Conservation (phyloP, 2,113 vertebrate species). For the Ailuropoda melanoleuca region DNA sequence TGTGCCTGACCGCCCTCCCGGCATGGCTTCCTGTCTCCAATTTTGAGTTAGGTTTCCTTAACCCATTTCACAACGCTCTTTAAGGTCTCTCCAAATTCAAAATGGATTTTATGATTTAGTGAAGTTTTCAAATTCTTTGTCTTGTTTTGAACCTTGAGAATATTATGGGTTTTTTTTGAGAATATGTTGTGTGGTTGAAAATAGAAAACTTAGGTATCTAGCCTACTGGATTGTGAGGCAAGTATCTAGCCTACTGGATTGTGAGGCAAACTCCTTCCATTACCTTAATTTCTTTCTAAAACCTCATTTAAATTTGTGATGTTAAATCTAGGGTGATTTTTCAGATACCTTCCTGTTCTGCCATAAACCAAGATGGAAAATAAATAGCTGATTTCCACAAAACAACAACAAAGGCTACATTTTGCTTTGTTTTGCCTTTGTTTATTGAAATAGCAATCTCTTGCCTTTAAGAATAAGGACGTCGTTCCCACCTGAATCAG, state of each 20-base stretch:
- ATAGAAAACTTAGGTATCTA: background rate
- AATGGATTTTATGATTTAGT: slow-evolving; percentile 10
- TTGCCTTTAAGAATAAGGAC: background rate
- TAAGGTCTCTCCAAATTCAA: background rate
- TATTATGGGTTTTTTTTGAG: background rate
- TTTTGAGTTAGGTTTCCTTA: background rate
- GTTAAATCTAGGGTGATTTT: background rate
- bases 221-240: background rate
- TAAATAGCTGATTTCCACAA: background rate
- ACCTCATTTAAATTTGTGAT: background rate
- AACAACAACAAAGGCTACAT: background rate
- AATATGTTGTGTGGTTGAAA: background rate
- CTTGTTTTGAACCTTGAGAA: background rate
- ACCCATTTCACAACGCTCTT: background rate
- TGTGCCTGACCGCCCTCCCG: background rate
- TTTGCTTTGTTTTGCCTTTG: background rate
- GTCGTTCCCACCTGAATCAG: background rate
- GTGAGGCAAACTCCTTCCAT: background rate
- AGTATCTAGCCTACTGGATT: too few relatives aligned
- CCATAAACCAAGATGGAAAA: background rate
- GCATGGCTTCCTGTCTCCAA: background rate
- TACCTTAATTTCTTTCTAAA: background rate
- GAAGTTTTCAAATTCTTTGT: background rate
- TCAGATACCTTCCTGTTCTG: background rate
- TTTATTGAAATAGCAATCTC: background rate